phyloP scores from a whole-genome alignment of 2,797 vertebrate genomes.

The Margarornis squamiger region DNA sequence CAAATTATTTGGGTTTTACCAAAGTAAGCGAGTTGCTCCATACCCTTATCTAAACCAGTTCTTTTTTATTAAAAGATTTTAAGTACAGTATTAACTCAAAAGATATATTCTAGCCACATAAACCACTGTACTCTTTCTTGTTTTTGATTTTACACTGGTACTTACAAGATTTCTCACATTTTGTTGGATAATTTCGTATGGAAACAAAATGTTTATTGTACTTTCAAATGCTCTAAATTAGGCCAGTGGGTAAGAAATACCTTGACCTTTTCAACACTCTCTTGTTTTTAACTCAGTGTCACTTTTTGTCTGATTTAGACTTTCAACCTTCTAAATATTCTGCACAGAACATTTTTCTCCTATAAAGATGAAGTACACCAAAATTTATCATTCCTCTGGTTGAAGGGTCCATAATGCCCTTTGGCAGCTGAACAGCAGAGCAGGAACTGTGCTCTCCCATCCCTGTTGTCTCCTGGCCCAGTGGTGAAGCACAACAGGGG shows the following conservation, averaged over 20 bases:
- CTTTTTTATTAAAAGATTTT: neutral
- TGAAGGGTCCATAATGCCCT: neutral
- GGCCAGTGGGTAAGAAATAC: neutral
- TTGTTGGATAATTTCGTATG: neutral
- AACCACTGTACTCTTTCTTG: neutral
- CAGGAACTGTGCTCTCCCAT: neutral
- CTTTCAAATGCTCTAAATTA: neutral
- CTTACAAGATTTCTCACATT: neutral
- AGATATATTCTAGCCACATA: neutral
- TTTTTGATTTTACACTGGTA: neutral
- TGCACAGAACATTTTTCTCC: neutral
- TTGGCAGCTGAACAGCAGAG: neutral
- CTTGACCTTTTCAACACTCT: rapidly evolving
- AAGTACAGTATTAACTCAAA: neutral
- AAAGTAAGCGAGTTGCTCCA: neutral
- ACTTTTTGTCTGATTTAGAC: neutral
- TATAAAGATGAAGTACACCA: neutral
- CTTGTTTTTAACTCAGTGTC: neutral
- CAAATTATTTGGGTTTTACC: neutral
- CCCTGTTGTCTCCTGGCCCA: neutral
- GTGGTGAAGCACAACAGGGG: neutral
- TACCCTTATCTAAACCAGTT: neutral
- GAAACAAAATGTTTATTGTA: neutral
- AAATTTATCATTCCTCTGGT: neutral
- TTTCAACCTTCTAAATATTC: neutral